Evolutionary conservation across 2,113 vertebrate genomes (phyloP).

Genomic region (Ciconia stormi): DNA sequence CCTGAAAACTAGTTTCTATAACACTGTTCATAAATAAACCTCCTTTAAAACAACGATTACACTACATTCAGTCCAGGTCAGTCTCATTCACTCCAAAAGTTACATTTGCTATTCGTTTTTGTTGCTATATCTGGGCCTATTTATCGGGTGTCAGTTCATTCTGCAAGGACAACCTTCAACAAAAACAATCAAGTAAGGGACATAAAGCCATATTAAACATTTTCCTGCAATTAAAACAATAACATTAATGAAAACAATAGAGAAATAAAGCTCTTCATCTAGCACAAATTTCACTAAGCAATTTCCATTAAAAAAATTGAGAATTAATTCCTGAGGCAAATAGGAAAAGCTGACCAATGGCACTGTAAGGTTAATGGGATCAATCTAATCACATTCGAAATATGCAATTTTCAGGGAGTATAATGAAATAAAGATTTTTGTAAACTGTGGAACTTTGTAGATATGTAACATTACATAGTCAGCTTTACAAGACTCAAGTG

Average conservation of each 20-base stretch:
- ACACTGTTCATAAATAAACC: not conserved
- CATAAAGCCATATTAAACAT: slow-evolving; percentile 15
- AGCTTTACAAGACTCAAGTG: not conserved
- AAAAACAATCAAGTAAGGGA: slow-evolving; percentile 11
- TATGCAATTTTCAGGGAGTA: not conserved
- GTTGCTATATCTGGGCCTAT: not conserved
- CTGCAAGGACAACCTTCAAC: not conserved
- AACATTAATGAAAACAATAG: slow-evolving; percentile 15
- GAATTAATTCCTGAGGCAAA: slow-evolving; percentile 36
- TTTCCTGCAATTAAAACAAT: slow-evolving; percentile 15
- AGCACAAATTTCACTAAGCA: slow-evolving; percentile 2
- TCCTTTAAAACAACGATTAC: not conserved
- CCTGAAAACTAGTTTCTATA: not conserved
- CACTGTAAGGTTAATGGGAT: slow-evolving; percentile 42
- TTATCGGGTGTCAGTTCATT: slow-evolving; percentile 10
- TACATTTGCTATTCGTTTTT: not conserved
- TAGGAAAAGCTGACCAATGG: slow-evolving; percentile 22
- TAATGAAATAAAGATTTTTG: slow-evolving; percentile 7
- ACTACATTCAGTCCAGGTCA: not conserved
- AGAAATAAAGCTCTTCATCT: not conserved
- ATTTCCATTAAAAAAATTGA: slow-evolving; percentile 25
- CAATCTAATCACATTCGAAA: slow-evolving; percentile 10
- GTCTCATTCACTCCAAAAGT: not conserved
- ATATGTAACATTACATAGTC: not conserved
- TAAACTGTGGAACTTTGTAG: not conserved